These are phyloP conservation scores for Hippocampus abdominalis DNA, from an alignment of 2,113 vertebrate species.

Conservation along the genomic window DNA sequence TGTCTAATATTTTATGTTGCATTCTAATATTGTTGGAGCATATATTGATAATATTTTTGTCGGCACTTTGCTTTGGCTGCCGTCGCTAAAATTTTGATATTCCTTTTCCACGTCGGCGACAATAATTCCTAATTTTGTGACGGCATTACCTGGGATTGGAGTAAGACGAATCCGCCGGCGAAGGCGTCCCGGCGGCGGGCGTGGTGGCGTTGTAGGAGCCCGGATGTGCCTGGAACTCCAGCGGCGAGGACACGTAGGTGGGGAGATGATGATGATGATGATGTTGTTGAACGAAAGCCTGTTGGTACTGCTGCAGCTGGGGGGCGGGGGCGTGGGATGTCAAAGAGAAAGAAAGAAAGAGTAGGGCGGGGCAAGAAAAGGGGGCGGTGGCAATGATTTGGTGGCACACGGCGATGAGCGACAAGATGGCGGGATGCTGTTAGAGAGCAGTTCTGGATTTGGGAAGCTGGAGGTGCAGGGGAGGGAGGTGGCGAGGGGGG, in stretches of 20 bases:
- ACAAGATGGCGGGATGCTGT: slow-evolving; percentile 53
- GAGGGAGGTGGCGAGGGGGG: slow-evolving; percentile 28
- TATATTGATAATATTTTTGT: no score
- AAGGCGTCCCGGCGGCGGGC: slow-evolving; percentile 56
- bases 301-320: slow-evolving; percentile 91
- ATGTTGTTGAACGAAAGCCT: slow-evolving; percentile 83
- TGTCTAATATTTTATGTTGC: no score
- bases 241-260: slow-evolving; percentile 81
- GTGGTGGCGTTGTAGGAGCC: slow-evolving; percentile 74
- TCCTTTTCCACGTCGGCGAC: background rate
- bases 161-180: slow-evolving; percentile 70
- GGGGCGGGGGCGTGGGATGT: slow-evolving; percentile 40
- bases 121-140: background rate
- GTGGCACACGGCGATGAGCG: slow-evolving; percentile 39
- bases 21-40: no score
- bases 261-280: slow-evolving; percentile 78
- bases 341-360: slow-evolving; percentile 19
- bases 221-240: slow-evolving; percentile 81
- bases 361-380: slow-evolving; percentile 35
- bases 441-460: slow-evolving; percentile 60
- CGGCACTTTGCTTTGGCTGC: background rate
- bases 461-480: slow-evolving; percentile 49
- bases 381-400: slow-evolving; percentile 26
- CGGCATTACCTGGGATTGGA: slow-evolving; percentile 65
- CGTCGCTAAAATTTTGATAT: background rate